Percentiles rank a stretch among this genome's conserved stretches.
Conservation (phyloP, 2,797 vertebrate genomes). For the Benthosema pterotum region DNA sequence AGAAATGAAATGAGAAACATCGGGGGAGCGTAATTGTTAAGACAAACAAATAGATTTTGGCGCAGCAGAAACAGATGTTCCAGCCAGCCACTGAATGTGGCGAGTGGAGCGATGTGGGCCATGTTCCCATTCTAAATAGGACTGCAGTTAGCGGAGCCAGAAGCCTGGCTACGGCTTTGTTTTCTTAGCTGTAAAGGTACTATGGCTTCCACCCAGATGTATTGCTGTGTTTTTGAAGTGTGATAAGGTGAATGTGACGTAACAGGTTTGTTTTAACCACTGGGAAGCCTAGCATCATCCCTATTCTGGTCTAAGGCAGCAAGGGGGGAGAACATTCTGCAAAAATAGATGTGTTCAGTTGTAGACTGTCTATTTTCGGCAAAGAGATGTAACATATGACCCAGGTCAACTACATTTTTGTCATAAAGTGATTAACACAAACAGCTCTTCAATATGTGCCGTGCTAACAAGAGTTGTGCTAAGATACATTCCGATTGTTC, state of each 20-base stretch:
- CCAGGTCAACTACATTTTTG: no score
- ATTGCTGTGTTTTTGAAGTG: slow-evolving; percentile 31
- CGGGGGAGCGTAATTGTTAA: slow-evolving; percentile 74
- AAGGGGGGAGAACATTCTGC: no score
- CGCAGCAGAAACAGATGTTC: slow-evolving; percentile 81
- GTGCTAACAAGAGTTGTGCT: no score
- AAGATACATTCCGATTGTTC: no score
- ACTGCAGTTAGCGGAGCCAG: slow-evolving; percentile 34
- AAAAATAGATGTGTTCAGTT: no score
- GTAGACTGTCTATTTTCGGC: no score
- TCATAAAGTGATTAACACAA: no score
- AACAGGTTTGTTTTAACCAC: slow-evolving; percentile 5
- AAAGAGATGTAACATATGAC: no score
- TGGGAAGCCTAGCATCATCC: no score
- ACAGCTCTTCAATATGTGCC: no score
- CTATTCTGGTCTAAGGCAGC: no score
- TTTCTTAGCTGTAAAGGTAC: slow-evolving; percentile 49
- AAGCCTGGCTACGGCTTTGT: slow-evolving; percentile 52
- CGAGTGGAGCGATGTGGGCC: slow-evolving; percentile 16
- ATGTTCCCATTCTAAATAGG: no score
- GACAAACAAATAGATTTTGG: slow-evolving; percentile 80
- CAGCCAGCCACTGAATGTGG: slow-evolving; percentile 63
- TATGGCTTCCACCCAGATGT: slow-evolving; percentile 44
- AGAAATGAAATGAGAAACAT: slow-evolving; percentile 80
- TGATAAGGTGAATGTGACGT: slow-evolving; percentile 63